Evolutionary conservation across 1,140 invertebrate species (phyloP).

Genomic region (Drosophila gunungcola): DNA sequence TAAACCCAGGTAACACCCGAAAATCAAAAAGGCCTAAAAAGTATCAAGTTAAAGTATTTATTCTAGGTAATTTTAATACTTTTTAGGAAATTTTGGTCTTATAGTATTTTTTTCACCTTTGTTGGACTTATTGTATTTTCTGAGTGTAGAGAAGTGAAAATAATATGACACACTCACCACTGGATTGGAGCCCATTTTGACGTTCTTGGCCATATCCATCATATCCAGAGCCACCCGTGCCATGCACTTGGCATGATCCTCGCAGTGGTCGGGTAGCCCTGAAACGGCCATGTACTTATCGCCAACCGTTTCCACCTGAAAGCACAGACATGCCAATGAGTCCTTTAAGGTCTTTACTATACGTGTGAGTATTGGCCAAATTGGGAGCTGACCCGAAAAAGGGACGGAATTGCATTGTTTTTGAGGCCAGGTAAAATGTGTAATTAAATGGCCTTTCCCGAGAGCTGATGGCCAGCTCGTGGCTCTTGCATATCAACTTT

Average conservation of each 20-base stretch:
- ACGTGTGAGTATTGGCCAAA: conserved; percentile 13
- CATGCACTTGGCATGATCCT: conserved; percentile 96
- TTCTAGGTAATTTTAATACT: no score
- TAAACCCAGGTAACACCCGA: no score
- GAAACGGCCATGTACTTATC: conserved; percentile 99
- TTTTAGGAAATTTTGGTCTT: no score
- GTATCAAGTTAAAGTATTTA: no score
- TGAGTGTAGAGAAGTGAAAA: no score
- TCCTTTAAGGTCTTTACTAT: conserved; percentile 1
- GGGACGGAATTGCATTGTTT: conserved; percentile 36
- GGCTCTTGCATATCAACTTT: conserved; percentile 32
- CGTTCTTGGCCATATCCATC: conserved; percentile 96
- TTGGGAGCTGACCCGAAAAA: conserved; percentile 55
- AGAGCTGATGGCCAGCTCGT: conserved; percentile 7
- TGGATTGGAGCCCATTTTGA: conserved; percentile 93
- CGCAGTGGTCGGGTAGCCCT: conserved; percentile 96
- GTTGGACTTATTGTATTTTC: no score
- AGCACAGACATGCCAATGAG: conserved; percentile 25
- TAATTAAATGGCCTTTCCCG: conserved; percentile 59
- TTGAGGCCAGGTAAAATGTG: conserved; percentile 41
- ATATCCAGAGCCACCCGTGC: conserved; percentile 96
- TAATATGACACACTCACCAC: conserved; percentile 88
- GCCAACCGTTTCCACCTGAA: conserved; percentile 99
- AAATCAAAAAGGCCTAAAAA: no score
- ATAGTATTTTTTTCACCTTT: no score